Evolutionary conservation across 2,797 vertebrate species (phyloP).

Genomic region (Siniperca scherzeri): DNA sequence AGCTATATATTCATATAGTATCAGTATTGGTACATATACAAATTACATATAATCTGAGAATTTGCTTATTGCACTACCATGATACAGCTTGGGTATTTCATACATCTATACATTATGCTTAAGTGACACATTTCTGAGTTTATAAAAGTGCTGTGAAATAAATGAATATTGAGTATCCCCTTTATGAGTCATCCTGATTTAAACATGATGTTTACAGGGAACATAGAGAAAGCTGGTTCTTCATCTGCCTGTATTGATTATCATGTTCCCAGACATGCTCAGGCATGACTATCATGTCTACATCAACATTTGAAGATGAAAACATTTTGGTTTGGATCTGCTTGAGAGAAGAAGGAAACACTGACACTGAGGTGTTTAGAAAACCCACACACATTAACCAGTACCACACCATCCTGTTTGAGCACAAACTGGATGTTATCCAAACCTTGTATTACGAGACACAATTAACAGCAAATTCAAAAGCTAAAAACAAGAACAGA

Average conservation of each 20-base stretch:
- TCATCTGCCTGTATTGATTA: neutral
- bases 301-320: neutral
- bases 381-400: neutral
- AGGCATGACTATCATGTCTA: neutral
- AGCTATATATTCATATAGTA: neutral
- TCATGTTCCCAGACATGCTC: neutral
- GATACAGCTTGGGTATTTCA: neutral
- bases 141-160: neutral
- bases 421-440: conserved; percentile 17
- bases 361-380: conserved; percentile 21
- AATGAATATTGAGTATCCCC: neutral
- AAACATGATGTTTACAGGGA: neutral
- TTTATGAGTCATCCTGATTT: neutral
- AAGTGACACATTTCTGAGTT: neutral
- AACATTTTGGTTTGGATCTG: conserved; percentile 10
- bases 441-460: conserved; percentile 31
- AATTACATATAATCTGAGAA: too few relatives aligned
- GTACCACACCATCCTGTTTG: neutral
- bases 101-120: neutral
- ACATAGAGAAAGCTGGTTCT: neutral
- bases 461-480: conserved; percentile 4
- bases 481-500: conserved; percentile 21
- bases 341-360: conserved; percentile 20
- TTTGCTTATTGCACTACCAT: neutral
- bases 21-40: neutral